Conservation (phyloP, 2,797 vertebrate genomes). For the Pangasius mekongensis region DNA sequence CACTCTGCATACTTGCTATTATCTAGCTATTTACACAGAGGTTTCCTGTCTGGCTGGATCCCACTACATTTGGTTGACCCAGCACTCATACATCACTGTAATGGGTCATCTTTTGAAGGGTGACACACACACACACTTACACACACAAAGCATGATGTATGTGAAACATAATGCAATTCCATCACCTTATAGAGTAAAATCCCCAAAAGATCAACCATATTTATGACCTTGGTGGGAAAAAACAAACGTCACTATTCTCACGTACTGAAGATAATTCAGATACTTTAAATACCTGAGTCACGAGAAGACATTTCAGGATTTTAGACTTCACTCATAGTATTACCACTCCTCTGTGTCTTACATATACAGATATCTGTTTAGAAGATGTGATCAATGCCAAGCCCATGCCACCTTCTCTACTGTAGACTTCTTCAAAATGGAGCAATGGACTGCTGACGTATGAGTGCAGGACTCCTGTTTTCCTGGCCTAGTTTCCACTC, state of each 20-base stretch:
- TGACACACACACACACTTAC: constrained; percentile 58
- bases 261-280: neutral
- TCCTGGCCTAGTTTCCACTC: constrained; percentile 52
- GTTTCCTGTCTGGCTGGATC: neutral
- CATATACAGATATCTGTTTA: neutral
- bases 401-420: neutral
- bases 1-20: neutral
- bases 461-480: constrained; percentile 63
- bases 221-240: constrained; percentile 47
- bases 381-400: neutral
- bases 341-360: neutral
- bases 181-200: constrained; percentile 55
- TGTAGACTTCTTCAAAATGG: neutral
- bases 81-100: constrained; percentile 48
- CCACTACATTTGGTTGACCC: neutral
- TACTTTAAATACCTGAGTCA: neutral
- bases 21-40: neutral
- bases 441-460: constrained; percentile 49
- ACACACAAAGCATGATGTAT: neutral
- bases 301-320: neutral
- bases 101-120: constrained; percentile 24
- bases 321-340: neutral
- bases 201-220: constrained; percentile 43
- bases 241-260: neutral
- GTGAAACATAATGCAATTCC: constrained; percentile 24